Conservation (phyloP, 2,888 invertebrate genomes). For the Callosobruchus maculatus region DNA sequence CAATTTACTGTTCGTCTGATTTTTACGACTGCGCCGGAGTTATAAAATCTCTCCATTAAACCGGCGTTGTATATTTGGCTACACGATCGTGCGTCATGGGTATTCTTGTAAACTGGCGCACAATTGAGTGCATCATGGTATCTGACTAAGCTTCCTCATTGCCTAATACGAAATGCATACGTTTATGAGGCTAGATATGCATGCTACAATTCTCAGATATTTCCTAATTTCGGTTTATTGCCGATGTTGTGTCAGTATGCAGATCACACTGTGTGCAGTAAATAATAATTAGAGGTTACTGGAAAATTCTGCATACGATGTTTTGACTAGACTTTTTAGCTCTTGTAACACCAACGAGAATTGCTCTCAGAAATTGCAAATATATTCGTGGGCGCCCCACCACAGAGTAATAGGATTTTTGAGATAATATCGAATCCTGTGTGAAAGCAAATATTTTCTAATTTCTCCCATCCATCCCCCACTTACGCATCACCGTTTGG, state of each 20-base stretch:
- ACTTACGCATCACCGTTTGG: no score
- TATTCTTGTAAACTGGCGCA: background rate
- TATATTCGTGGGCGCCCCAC: no score
- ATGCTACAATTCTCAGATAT: background rate
- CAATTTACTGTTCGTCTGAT: background rate
- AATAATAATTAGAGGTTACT: no score
- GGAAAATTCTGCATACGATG: no score
- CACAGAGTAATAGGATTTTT: no score
- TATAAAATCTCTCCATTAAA: background rate
- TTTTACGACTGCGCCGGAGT: background rate
- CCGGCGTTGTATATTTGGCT: background rate
- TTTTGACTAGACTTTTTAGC: no score
- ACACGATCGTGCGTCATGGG: background rate
- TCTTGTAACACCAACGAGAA: no score
- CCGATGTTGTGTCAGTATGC: background rate
- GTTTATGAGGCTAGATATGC: background rate
- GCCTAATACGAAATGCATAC: background rate
- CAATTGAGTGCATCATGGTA: background rate
- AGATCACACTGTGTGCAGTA: background rate
- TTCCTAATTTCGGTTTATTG: background rate
- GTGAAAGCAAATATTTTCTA: no score
- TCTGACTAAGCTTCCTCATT: background rate
- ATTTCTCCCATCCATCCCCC: no score
- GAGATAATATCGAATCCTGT: no score
- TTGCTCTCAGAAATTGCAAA: no score